Evolutionary conservation across 2,888 invertebrate species (phyloP).

Genomic region (Caenorhabditis panamensis): DNA sequence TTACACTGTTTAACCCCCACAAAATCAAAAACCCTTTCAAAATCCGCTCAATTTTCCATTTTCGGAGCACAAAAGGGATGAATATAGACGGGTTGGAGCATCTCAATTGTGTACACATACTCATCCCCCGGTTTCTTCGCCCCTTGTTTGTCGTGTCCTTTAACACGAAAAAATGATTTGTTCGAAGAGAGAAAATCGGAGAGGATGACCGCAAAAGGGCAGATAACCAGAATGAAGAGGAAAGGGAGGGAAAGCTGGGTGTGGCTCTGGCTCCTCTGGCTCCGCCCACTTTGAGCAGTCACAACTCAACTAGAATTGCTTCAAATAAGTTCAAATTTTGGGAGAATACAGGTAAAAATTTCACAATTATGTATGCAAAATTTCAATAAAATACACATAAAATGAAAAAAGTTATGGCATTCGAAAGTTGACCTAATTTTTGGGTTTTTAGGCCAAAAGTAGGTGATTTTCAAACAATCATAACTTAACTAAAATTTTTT

Average conservation of each 20-base stretch:
- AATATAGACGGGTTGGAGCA: constrained; percentile 6
- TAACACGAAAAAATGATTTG: constrained; percentile 24
- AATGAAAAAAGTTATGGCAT: no score
- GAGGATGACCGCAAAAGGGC: constrained; percentile 14
- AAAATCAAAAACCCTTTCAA: no score
- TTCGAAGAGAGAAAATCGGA: background rate
- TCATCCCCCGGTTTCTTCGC: constrained; percentile 30
- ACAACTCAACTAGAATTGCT: no score
- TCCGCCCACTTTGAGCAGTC: constrained; percentile 11
- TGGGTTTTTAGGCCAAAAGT: no score
- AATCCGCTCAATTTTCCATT: background rate
- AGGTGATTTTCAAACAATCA: no score
- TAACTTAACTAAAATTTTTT: no score
- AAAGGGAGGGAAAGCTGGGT: background rate
- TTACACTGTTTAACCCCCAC: no score
- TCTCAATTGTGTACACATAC: constrained; percentile 43
- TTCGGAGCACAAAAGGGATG: background rate
- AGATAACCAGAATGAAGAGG: constrained; percentile 9
- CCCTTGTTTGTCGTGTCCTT: constrained; percentile 53
- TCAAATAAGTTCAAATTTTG: no score
- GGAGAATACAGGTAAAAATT: background rate
- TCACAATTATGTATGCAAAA: no score
- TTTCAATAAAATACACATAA: no score
- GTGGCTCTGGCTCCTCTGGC: background rate
- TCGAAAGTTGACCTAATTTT: no score